Base-by-base conservation (phyloP, 2,888 invertebrate genomes). In the Lasius platythorax region DNA sequence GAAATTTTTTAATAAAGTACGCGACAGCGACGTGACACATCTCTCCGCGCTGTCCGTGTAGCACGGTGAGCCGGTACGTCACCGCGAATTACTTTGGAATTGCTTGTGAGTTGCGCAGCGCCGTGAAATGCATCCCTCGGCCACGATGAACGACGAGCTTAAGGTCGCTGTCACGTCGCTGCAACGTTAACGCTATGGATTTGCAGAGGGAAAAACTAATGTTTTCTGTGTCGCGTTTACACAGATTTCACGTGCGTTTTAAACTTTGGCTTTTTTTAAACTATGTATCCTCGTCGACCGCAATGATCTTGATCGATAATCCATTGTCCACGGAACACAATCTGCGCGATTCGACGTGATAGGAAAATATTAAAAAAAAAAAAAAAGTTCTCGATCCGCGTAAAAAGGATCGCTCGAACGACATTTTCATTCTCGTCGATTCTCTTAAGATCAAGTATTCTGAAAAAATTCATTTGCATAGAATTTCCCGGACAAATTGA, bases 1-100 rank as follows among this genome's bases (percentile, higher is more conserved):
- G 88, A 91, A 89, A 91, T 90, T 91, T 93, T 92, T 93, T 93
- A 93, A 93, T 93, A 93, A 93, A 93, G 90, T 88, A 85, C 72
- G 75, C 64, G 75, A 64, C 33, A 28, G 46, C 58, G 76, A 73
- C 76, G 75, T 58, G 73, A 81, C 73, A 40, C 53, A 8, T 53
- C 53, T 53, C 53, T 58, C 30, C 23, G 28, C 46, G 30, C 33
- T 66, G 30, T 84, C 50, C 87, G 58, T 82, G 72, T 83, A 74
- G 61, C 43, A 72, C 72, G 79, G 23, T 79, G 73, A 72, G 79
- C 33, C 72, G 50, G 72, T 72, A 72, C 73, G 46, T 81, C 79
- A 61, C 46, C 73, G 79, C 73, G 61, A 73, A 81, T 81, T 81
- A 73, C 37, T 81, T 56, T n/a, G 73, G 79, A 81, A 81, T 81